Percentiles rank a stretch among this genome's conserved stretches.
Conservation (phyloP, 2,113 vertebrate genomes). For the Hystrix cristata region DNA sequence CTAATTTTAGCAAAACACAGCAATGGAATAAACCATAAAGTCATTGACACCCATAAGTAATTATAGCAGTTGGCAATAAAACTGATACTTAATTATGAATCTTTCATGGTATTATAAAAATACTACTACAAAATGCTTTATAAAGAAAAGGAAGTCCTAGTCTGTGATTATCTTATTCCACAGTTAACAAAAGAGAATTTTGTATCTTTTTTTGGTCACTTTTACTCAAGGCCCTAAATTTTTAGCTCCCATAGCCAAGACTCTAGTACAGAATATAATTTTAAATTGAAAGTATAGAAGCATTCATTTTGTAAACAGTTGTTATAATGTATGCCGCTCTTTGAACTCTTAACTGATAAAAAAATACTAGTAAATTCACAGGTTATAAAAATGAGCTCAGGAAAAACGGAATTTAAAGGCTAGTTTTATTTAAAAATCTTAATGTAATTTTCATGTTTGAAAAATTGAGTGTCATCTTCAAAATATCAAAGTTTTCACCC, state of each 20-base stretch:
- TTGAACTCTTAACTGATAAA: conserved; percentile 36
- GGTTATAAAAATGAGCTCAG: neutral
- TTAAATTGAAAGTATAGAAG: conserved; percentile 2
- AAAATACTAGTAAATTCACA: neutral
- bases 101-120: conserved; percentile 39
- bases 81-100: conserved; percentile 56
- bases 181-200: conserved; percentile 20
- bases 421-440: conserved; percentile 3
- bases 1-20: conserved; percentile 49
- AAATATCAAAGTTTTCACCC: neutral
- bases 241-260: conserved; percentile 4
- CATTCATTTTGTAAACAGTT: neutral
- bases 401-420: conserved; percentile 12
- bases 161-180: conserved; percentile 55
- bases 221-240: conserved; percentile 35
- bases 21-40: conserved; percentile 34
- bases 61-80: conserved; percentile 18
- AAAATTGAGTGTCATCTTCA: neutral
- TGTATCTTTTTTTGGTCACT: neutral
- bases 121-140: neutral
- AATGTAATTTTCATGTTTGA: neutral
- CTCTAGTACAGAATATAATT: neutral
- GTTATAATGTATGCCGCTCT: neutral
- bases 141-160: conserved; percentile 29
- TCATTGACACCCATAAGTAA: conserved; percentile 38